These are phyloP conservation scores for Omphaloscelis lunosa DNA, from an alignment of 2,888 invertebrate genomes.

Conservation along the genomic window DNA sequence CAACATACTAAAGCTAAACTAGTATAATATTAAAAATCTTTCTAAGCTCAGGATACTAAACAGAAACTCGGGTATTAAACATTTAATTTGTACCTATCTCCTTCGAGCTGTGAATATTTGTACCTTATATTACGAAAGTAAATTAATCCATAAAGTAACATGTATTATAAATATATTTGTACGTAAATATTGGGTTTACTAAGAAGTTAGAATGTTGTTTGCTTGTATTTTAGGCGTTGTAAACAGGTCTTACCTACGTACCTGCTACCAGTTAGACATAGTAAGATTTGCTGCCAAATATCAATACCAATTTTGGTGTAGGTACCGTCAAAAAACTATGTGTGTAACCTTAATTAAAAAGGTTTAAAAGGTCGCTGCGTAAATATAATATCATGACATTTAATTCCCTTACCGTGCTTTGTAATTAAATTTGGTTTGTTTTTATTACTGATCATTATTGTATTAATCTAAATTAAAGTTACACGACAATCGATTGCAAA, in stretches of 20 bases:
- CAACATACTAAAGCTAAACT: conserved; percentile 29
- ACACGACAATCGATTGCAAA: neutral
- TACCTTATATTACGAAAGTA: conserved; percentile 3
- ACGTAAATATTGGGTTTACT: conserved; percentile 5
- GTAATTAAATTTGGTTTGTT: neutral
- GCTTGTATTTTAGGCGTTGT: neutral
- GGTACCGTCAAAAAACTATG: neutral
- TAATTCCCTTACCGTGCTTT: neutral
- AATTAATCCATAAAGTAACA: conserved; percentile 22
- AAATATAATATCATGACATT: conserved; percentile 1
- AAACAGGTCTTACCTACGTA: too few species aligned
- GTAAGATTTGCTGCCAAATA: neutral
- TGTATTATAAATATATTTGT: neutral
- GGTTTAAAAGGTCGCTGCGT: neutral
- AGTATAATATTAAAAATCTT: conserved; percentile 47
- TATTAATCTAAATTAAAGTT: neutral
- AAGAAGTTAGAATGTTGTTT: neutral
- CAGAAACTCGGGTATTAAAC: conserved; percentile 42
- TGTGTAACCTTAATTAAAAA: neutral
- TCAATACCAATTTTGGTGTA: too few species aligned
- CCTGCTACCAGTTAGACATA: neutral
- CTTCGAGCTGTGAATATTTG: conserved; percentile 22
- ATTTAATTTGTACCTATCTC: conserved; percentile 33
- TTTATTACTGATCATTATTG: neutral
- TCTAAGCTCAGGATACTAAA: conserved; percentile 23